Base-by-base conservation (phyloP, 2,888 invertebrate genomes). In the Peribatodes rhomboidaria region DNA sequence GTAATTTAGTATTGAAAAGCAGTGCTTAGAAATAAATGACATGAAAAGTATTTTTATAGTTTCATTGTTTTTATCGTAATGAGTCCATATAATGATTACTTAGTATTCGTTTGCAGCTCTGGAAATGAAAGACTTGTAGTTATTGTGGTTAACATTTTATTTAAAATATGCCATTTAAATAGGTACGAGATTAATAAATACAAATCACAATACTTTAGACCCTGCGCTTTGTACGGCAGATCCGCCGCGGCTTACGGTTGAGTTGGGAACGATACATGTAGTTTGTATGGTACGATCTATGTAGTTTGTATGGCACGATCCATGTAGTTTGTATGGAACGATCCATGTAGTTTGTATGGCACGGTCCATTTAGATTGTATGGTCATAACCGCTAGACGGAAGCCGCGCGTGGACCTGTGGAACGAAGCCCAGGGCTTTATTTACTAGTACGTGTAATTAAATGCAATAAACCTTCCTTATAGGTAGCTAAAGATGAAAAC, bases 21-120 rank as follows among this genome's bases (percentile, higher is more conserved):
- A 88, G 86, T 89, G 90, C 90, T 90, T 92, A 90, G 90, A 87
- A 84, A 89, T 88, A 89, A 89, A 88, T 82, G 79, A 85, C 82
- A 83, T 80, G 73, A 80, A 69, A 74, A 67, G 14, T 53, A 59
- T 47, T 58, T 16, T 44, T 71, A 62, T 71, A 62, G 69, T 74
- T 73, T 72, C 35, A 71, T 73, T 65, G 35, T 7, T 35, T 8
- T 46, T 58, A 57, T 10, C 13, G 20, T 9, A 13, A 37, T 9
- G 10, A 10, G 8, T 2, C 37, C 13, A 11, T 10, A 37, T 6
- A 6, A 3, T 4, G 11, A 13, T n/a, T 4, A 39, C 3, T n/a
- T 6, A 13, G n/a, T 39, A 39, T 13, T 13, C n/a, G 6, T 13
- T 13, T 1, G n/a, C 16, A 16, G 11, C 3, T 20, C 14, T 10